Conservation (phyloP, 2,113 vertebrate species). For the Hypanus sabinus region DNA sequence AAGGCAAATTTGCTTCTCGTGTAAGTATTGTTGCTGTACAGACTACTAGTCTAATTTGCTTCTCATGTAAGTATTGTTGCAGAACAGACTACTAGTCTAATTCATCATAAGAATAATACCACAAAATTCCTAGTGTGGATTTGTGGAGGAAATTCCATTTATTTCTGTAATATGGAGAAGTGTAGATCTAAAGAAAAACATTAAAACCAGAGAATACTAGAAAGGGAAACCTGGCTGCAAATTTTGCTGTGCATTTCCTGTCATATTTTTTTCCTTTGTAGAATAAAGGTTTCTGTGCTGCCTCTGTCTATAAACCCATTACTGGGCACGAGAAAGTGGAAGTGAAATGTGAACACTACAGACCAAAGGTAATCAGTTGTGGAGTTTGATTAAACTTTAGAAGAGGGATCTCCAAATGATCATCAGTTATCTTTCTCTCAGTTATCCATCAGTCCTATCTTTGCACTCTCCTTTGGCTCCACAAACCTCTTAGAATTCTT, state of each 20-base stretch:
- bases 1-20: too few species aligned
- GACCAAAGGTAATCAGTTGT: constrained; percentile 50
- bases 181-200: neutral
- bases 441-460: too few species aligned
- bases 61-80: neutral
- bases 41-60: too few species aligned
- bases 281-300: constrained; percentile 61
- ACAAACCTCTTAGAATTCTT: too few species aligned
- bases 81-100: neutral
- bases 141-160: neutral
- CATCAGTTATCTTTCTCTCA: neutral
- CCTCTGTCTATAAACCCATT: neutral
- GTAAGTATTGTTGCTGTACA: constrained; percentile 1
- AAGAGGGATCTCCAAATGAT: neutral
- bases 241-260: constrained; percentile 33
- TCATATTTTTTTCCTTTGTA: constrained; percentile 44
- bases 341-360: constrained; percentile 51
- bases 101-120: neutral
- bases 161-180: neutral
- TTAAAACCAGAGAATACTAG: neutral
- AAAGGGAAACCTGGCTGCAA: neutral
- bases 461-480: too few species aligned
- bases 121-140: neutral
- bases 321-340: constrained; percentile 14
- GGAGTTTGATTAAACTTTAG: neutral